phyloP scores from a whole-genome alignment of 2,113 vertebrate species.

The Ptilorrhoa leucosticta region DNA sequence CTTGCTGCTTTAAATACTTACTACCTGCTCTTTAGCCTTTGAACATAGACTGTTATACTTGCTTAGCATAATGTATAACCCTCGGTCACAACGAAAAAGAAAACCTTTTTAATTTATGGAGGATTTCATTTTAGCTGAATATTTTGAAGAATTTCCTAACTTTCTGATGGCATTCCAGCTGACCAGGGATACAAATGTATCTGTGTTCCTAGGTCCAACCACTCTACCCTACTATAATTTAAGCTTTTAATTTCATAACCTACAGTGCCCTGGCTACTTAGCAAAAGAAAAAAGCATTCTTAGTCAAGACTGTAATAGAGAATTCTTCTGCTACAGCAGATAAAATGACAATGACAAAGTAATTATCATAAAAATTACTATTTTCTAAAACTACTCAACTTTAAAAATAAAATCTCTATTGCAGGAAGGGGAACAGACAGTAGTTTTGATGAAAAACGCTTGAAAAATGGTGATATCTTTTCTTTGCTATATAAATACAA shows the following conservation, averaged over 20 bases:
- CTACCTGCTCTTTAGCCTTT: constrained; percentile 68
- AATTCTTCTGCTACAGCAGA: constrained; percentile 1
- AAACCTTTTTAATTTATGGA: constrained; percentile 64
- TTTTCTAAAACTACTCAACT: neutral
- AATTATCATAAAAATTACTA: constrained; percentile 33
- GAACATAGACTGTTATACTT: constrained; percentile 16
- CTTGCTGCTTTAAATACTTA: constrained; percentile 56
- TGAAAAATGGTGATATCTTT: neutral
- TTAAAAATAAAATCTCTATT: neutral
- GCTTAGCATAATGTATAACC: constrained; percentile 66
- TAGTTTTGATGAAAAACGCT: neutral
- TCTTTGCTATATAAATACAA: neutral
- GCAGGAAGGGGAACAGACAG: neutral
- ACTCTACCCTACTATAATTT: constrained; percentile 27
- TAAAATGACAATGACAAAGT: constrained; percentile 26
- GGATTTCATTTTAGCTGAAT: constrained; percentile 49
- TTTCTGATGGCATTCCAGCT: neutral
- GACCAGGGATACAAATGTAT: neutral
- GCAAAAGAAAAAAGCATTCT: neutral
- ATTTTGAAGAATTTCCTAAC: constrained; percentile 36
- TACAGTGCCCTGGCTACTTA: neutral
- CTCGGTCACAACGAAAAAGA: constrained; percentile 51
- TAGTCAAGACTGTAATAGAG: neutral
- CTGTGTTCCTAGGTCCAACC: neutral
- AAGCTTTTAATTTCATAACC: constrained; percentile 46